A percentile compares a stretch with the other conserved stretches of the same genome.
Evolutionary conservation across 2,888 invertebrate species (phyloP).

Genomic region (Meliscaeva auricollis): DNA sequence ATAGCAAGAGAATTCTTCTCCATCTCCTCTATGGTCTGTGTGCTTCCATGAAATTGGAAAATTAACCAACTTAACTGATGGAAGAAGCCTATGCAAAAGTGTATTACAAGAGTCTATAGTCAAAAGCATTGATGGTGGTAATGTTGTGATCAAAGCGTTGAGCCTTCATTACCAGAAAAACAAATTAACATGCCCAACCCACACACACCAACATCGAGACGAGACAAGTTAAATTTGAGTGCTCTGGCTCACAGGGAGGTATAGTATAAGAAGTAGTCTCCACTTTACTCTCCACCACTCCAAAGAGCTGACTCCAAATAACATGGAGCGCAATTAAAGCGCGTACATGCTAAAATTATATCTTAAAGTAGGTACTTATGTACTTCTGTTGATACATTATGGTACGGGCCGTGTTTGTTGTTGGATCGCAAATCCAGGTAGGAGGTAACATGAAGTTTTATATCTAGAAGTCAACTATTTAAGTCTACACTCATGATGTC

Average conservation of each 20-base stretch:
- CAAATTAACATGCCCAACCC: constrained; percentile 36
- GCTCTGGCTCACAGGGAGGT: constrained; percentile 22
- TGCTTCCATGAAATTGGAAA: constrained; percentile 50
- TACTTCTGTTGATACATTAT: neutral
- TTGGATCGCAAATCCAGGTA: constrained; percentile 9
- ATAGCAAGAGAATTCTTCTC: neutral
- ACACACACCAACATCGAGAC: neutral
- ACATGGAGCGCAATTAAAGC: constrained; percentile 58
- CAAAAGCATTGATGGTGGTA: neutral
- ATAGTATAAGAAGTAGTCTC: constrained; percentile 5
- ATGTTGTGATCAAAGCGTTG: constrained; percentile 46
- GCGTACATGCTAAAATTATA: constrained; percentile 62
- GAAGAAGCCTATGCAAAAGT: neutral
- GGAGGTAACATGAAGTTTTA: constrained; percentile 17
- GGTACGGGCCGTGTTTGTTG: neutral
- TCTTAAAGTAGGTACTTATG: constrained; percentile 46
- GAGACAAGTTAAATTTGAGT: constrained; percentile 32
- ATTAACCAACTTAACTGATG: constrained; percentile 50
- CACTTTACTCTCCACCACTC: neutral
- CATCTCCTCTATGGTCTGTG: no score
- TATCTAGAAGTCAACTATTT: constrained; percentile 55
- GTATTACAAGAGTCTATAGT: neutral
- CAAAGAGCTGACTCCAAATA: neutral
- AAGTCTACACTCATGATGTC: constrained; percentile 63
- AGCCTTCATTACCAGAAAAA: constrained; percentile 48